Evolutionary conservation across 2,888 invertebrate species (phyloP).

Genomic region (Ashinkailepas kermadecensis): DNA sequence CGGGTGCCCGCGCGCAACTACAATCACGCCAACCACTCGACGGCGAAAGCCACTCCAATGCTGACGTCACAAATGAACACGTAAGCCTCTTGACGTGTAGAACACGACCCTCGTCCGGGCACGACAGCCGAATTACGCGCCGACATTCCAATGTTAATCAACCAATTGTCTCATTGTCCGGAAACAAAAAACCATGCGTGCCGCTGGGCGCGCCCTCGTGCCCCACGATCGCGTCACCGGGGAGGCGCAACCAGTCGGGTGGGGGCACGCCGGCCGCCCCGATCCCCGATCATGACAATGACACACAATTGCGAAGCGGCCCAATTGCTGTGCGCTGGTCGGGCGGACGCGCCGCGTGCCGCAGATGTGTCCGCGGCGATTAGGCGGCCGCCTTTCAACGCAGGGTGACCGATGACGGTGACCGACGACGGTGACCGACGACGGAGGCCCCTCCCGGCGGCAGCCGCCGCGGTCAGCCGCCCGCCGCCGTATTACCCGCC

Average conservation of each 20-base stretch:
- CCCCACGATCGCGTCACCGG: not conserved
- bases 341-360: not conserved
- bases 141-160: not conserved
- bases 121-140: not conserved
- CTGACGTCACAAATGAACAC: too few species aligned
- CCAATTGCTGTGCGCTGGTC: not conserved
- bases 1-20: too few species aligned
- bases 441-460: not conserved
- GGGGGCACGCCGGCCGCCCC: not conserved
- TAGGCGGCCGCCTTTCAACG: not conserved
- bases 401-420: not conserved
- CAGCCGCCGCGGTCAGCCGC: not conserved
- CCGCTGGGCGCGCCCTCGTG: not conserved
- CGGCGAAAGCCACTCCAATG: too few species aligned
- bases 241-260: not conserved
- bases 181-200: not conserved
- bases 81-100: not conserved
- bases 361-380: not conserved
- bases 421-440: too few species aligned
- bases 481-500: not conserved
- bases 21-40: too few species aligned
- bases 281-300: not conserved
- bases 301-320: not conserved
- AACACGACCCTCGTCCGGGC: not conserved
- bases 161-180: not conserved